Evolutionary conservation across 2,797 vertebrate genomes (phyloP).

Genomic region (Silurus lanzhouensis): DNA sequence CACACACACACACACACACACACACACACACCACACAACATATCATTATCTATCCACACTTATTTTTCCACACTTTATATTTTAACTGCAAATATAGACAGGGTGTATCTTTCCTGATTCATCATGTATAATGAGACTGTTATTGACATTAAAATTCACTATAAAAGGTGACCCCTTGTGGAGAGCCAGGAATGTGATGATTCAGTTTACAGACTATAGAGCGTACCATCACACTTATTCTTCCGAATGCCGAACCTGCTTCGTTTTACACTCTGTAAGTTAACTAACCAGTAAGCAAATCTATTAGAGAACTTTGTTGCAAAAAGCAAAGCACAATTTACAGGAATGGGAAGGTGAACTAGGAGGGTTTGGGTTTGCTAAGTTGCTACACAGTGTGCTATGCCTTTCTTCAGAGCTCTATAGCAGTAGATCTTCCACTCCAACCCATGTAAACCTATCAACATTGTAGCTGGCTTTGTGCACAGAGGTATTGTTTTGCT

Average conservation of each 20-base stretch:
- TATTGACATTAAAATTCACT: too few relatives aligned
- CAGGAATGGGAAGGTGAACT: background rate
- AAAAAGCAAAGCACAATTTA: background rate
- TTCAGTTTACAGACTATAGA: background rate
- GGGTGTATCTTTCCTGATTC: background rate
- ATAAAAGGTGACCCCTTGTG: background rate
- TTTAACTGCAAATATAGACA: background rate
- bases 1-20: background rate
- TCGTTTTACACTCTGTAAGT: background rate
- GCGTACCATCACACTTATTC: background rate
- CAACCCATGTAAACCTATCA: too few relatives aligned
- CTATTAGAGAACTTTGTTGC: background rate
- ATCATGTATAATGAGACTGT: too few relatives aligned
- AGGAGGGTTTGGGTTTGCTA: background rate
- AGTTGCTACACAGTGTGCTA: background rate
- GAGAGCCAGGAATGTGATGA: background rate
- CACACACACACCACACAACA: too few relatives aligned
- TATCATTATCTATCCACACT: background rate
- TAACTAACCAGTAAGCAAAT: background rate
- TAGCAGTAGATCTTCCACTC: too few relatives aligned
- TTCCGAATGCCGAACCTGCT: background rate
- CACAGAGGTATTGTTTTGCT: too few relatives aligned
- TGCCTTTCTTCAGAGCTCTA: too few relatives aligned
- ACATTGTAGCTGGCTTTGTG: too few relatives aligned
- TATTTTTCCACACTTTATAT: background rate